A percentile compares a stretch with the other conserved stretches of the same genome.
These are phyloP conservation scores for Paelopatides confundens DNA, from an alignment of 53 echinoderm and acorn worm genomes.

Conservation along the genomic window DNA sequence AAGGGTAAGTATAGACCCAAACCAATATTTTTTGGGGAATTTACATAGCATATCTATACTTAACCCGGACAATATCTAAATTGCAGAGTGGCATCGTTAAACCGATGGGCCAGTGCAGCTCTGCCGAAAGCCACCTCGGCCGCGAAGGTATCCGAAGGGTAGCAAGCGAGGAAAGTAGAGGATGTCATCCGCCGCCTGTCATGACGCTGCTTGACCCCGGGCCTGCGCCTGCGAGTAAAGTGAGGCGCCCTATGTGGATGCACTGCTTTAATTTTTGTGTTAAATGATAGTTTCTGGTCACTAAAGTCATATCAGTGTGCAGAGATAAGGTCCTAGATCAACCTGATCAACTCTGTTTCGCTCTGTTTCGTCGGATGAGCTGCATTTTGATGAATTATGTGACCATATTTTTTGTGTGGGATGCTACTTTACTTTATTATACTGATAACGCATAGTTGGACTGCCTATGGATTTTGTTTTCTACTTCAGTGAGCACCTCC, in stretches of 20 bases:
- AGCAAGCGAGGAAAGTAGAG: too few species aligned
- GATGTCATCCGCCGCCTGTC: too few species aligned
- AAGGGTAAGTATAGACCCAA: too few species aligned
- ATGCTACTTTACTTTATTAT: slow-evolving; percentile 5
- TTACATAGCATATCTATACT: too few species aligned
- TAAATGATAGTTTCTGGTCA: slow-evolving; percentile 19
- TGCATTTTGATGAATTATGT: slow-evolving; percentile 44
- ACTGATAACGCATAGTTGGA: slow-evolving; percentile 37
- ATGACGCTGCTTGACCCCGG: too few species aligned
- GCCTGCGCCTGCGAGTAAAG: too few species aligned
- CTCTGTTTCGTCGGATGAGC: slow-evolving; percentile 9
- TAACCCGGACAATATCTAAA: too few species aligned
- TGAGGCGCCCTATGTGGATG: neutral
- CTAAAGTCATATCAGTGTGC: neutral
- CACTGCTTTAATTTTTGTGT: slow-evolving; percentile 3
- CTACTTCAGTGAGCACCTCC: slow-evolving; percentile 5
- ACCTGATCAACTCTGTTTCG: slow-evolving; percentile 12
- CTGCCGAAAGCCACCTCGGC: too few species aligned
- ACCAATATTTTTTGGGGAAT: too few species aligned
- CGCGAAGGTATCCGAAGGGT: too few species aligned
- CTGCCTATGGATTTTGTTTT: neutral
- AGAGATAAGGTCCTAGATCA: slow-evolving; percentile 41
- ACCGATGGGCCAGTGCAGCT: too few species aligned
- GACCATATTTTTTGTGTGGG: slow-evolving; percentile 20
- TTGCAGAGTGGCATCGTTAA: too few species aligned